These are phyloP conservation scores for Leptopilina clavipes DNA, from an alignment of 1,140 invertebrate genomes.

Conservation along the genomic window DNA sequence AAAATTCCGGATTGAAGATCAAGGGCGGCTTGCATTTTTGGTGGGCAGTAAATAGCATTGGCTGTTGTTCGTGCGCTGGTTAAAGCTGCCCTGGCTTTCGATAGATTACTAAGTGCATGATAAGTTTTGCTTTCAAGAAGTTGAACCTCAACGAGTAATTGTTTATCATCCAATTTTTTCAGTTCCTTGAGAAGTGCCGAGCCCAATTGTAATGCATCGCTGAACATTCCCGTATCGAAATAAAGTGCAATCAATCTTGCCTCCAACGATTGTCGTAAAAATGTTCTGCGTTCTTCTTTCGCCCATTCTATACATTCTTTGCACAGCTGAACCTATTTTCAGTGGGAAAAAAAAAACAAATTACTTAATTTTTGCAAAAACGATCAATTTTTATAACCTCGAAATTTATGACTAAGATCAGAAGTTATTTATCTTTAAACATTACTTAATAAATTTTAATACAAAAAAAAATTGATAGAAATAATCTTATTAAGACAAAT, in stretches of 20 bases:
- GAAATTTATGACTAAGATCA: too few species aligned
- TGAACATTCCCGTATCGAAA: conserved; percentile 93
- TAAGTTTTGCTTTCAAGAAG: conserved; percentile 99
- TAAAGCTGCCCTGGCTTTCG: conserved; percentile 96
- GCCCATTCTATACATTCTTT: conserved; percentile 99
- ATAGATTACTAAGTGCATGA: conserved; percentile 96
- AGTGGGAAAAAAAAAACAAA: background rate
- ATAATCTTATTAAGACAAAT: too few species aligned
- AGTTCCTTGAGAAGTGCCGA: conserved; percentile 93
- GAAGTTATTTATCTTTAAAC: too few species aligned
- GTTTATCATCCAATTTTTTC: conserved; percentile 99
- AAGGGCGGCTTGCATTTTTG: conserved; percentile 96
- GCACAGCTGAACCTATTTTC: conserved; percentile 83
- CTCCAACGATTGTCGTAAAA: conserved; percentile 96
- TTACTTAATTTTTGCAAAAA: background rate
- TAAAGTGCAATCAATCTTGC: conserved; percentile 94
- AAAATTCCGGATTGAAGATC: conserved; percentile 98
- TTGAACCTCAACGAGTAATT: conserved; percentile 97
- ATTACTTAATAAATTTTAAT: too few species aligned
- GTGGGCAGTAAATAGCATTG: conserved; percentile 99
- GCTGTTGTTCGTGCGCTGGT: conserved; percentile 99
- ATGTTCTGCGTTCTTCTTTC: conserved; percentile 96
- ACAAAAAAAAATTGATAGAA: too few species aligned
- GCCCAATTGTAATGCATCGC: conserved; percentile 89
- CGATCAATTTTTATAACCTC: too few species aligned